These are phyloP conservation scores for Cheumatopsyche charites DNA, from an alignment of 1,140 invertebrate genomes.

Conservation along the genomic window DNA sequence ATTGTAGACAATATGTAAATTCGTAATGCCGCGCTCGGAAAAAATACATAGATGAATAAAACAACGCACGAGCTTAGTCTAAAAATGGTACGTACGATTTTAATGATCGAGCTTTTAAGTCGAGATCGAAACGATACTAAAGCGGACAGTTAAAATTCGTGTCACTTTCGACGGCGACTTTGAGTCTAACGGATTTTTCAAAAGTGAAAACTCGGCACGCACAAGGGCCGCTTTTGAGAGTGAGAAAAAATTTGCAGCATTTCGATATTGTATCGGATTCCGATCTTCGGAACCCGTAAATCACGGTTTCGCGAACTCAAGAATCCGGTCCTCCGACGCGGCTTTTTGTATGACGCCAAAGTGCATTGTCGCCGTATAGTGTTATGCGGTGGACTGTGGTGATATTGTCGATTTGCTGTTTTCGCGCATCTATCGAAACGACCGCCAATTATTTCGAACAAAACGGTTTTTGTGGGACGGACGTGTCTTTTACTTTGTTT, in stretches of 20 bases:
- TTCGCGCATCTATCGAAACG: constrained; percentile 19
- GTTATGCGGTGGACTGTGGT: not conserved
- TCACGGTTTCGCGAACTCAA: constrained; percentile 37
- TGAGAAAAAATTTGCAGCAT: not conserved
- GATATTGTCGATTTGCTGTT: not conserved
- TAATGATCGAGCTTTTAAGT: too few relatives aligned
- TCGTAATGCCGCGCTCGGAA: not conserved
- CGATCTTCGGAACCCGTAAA: constrained; percentile 38
- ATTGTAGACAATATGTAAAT: constrained; percentile 11
- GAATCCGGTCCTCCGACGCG: constrained; percentile 33
- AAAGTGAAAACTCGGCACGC: too few relatives aligned
- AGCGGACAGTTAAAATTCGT: too few relatives aligned
- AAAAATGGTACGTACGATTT: too few relatives aligned
- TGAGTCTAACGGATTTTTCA: too few relatives aligned
- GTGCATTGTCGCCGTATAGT: not conserved
- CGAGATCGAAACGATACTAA: too few relatives aligned
- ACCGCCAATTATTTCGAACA: constrained; percentile 17
- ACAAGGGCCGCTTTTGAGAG: too few relatives aligned
- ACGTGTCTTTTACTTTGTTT: constrained; percentile 6
- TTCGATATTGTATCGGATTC: constrained; percentile 38
- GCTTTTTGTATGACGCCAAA: constrained; percentile 22
- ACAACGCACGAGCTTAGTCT: too few relatives aligned
- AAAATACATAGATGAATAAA: too few relatives aligned
- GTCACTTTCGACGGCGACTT: too few relatives aligned
- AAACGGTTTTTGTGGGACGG: not conserved